phyloP scores from a whole-genome alignment of 2,888 invertebrate genomes.

The Beris chalybata region DNA sequence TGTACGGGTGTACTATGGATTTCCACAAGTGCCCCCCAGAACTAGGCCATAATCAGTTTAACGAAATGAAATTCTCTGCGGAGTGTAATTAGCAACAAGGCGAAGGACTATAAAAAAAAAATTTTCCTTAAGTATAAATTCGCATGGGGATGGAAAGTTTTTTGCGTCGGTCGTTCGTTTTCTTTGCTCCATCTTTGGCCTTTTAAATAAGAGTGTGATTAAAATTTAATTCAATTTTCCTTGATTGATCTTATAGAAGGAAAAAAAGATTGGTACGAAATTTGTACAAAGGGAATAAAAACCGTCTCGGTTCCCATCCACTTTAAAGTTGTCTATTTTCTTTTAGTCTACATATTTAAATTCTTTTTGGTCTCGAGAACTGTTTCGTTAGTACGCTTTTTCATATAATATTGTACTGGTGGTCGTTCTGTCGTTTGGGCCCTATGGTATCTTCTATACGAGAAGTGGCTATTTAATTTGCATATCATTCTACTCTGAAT shows the following conservation, averaged over 20 bases:
- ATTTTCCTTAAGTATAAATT: not conserved
- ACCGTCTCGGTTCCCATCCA: too few relatives aligned
- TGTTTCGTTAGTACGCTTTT: not conserved
- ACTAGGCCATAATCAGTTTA: slow-evolving; percentile 12
- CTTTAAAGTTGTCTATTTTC: not conserved
- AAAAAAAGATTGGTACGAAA: not conserved
- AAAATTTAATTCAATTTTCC: slow-evolving; percentile 38
- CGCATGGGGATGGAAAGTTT: not conserved
- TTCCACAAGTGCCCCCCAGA: not conserved
- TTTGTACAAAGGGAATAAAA: too few relatives aligned
- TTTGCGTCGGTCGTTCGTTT: slow-evolving; percentile 1
- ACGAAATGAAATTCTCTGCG: slow-evolving; percentile 11
- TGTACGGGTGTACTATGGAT: not conserved
- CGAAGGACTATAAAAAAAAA: not conserved
- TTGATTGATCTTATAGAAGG: slow-evolving; percentile 36
- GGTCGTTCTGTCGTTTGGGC: not conserved
- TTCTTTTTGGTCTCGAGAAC: not conserved
- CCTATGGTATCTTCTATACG: not conserved
- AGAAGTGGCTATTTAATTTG: slow-evolving; percentile 10
- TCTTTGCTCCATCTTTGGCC: not conserved
- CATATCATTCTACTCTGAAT: slow-evolving; percentile 8
- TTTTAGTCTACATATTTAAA: not conserved
- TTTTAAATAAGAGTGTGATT: slow-evolving; percentile 32
- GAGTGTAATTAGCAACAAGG: slow-evolving; percentile 15
- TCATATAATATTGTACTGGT: not conserved